Base-by-base conservation (phyloP, 2,888 invertebrate genomes). In the Zaprionus lineosus region DNA sequence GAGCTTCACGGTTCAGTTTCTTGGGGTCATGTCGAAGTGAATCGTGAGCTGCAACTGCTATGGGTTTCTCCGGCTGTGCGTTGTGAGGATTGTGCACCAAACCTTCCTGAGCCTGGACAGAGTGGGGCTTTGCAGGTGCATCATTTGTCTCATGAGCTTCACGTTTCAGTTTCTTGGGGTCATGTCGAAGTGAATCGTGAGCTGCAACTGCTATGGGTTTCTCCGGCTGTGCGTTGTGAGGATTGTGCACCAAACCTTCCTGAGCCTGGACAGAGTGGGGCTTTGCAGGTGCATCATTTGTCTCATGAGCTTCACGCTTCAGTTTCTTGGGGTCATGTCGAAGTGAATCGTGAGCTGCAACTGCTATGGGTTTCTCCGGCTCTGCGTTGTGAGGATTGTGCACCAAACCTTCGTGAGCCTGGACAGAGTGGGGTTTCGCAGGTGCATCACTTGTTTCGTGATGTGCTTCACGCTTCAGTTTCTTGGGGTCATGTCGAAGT, bases 401-500 rank as follows among this genome's bases (percentile, higher is more conserved):
- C 3, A 33, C 33, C 6, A 58, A 12, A 4, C 3, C 1, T 8
- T 59, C 46, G 1, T 11, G 8, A 0, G 50, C 48, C 7, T 12
- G 4, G 2, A 26, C 28, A 0, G 40, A 41, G 8, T 24, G 24
- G n/a, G 50, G 63, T 8, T 52, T 51, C 5, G 15, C 21, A 1
- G 16, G 34, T 16, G 3, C n/a, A n/a, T n/a, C n/a, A n/a, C n/a
- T n/a, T n/a, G n/a, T n/a, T n/a, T n/a, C n/a, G n/a, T n/a, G n/a
- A n/a, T n/a, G n/a, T n/a, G 43, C 1, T 11, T 53, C 43, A 7
- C 53, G 53, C 8, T 24, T 44, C 0, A 2, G 8, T 7, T 24
- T 51, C n/a, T 21, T 18, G 3, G 5, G 12, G 16, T 60, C 33
- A 16, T 62, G 62, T 6, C 60, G 51, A 2, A 48, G 4, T 2